Base-by-base conservation (phyloP, 2,113 vertebrate genomes). In the Eonycteris spelaea region DNA sequence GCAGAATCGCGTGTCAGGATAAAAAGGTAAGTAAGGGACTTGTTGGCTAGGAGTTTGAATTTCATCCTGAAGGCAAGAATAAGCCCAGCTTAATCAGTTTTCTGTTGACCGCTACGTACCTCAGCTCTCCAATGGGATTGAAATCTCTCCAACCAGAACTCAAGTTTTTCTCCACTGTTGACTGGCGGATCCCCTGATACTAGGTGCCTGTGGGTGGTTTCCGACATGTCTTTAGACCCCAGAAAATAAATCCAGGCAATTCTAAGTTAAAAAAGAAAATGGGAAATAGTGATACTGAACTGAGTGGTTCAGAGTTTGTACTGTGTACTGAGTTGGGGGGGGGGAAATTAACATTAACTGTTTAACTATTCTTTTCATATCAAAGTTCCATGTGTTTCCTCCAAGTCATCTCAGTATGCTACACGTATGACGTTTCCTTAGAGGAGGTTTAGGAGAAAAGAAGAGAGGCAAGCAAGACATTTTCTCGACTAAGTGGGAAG, bases 81-180 rank as follows among this genome's bases (percentile, higher is more conserved):
- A 40, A 90, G 22, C 12, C 45, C 13, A 5, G 61, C 26, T 59
- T 75, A 5, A 4, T 59, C 74, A 26, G 30, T 3, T 65, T 24
- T 78, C 30, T 24, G 4, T 1, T 22, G 33, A 38, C 12, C n/a
- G 14, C 0, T 10, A 0, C 15, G 0, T 4, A 8, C n/a, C 79
- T 77, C 30, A 55, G 21, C 40, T 78, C 11, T 71, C 35, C 43
- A 7, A 6, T 0, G 0, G 19, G 24, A 84, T 0, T 38, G 28
- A 74, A 38, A 9, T 68, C 63, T 40, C 38, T 55, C 63, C 11
- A 6, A 12, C 0, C 57, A 24, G 45, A 89, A 53, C 59, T 43
- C 40, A n/a, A 40, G 24, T 18, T 61, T 59, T 24, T 26, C 86
- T 59, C 15, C 38, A 55, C 21, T 14, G 8, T 4, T 22, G 19